phyloP scores from a whole-genome alignment of 1,140 invertebrate species.

The Papilio xuthus region DNA sequence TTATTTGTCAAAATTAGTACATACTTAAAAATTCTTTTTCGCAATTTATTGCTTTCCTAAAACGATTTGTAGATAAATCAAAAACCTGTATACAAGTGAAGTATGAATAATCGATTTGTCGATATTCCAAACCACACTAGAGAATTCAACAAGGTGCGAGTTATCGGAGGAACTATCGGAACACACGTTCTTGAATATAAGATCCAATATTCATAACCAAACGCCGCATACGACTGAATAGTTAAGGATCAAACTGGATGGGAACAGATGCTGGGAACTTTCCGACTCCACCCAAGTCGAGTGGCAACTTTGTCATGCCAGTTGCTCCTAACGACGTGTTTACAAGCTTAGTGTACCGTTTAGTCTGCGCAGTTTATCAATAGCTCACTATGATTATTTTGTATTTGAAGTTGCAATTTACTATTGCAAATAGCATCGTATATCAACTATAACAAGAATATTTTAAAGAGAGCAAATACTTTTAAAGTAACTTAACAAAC shows the following conservation, averaged over 20 bases:
- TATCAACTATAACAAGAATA: background rate
- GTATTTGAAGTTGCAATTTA: background rate
- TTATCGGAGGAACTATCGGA: slow-evolving; percentile 29
- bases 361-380: slow-evolving; percentile 30
- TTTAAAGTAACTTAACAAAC: no score
- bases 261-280: slow-evolving; percentile 50
- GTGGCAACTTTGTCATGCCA: slow-evolving; percentile 42
- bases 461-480: background rate
- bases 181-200: slow-evolving; percentile 33
- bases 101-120: slow-evolving; percentile 29
- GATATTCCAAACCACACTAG: slow-evolving; percentile 18
- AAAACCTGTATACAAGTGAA: background rate
- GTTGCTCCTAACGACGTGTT: slow-evolving; percentile 38
- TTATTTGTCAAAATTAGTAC: no score
- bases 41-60: background rate
- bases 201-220: slow-evolving; percentile 39
- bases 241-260: slow-evolving; percentile 43
- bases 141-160: slow-evolving; percentile 32
- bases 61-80: background rate
- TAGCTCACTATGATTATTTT: background rate
- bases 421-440: background rate
- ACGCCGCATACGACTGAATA: slow-evolving; percentile 39
- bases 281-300: slow-evolving; percentile 45
- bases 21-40: no score
- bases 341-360: slow-evolving; percentile 29